Evolutionary conservation across 2,888 invertebrate genomes (phyloP).

Genomic region (Cylindroiulus punctatus): DNA sequence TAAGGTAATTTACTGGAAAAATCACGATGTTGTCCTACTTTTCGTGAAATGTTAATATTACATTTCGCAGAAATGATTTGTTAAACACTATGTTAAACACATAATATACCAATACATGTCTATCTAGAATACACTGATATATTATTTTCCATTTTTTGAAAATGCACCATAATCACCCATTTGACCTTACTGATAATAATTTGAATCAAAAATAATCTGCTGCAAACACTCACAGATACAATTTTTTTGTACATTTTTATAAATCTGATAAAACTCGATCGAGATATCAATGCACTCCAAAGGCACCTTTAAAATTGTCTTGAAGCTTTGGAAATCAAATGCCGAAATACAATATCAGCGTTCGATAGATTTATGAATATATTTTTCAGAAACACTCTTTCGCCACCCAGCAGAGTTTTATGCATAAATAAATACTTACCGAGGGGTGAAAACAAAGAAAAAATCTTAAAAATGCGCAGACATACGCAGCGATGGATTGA

Average conservation of each 20-base stretch:
- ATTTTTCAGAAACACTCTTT: neutral
- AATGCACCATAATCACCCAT: neutral
- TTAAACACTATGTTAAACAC: too few relatives aligned
- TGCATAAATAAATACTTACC: constrained; percentile 19
- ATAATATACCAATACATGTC: too few relatives aligned
- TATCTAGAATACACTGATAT: too few relatives aligned
- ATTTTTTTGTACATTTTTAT: neutral
- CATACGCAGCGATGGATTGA: neutral
- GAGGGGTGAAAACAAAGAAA: constrained; percentile 13
- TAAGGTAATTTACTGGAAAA: too few relatives aligned
- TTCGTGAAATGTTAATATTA: too few relatives aligned
- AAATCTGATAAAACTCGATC: constrained; percentile 24
- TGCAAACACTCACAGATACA: constrained; percentile 4
- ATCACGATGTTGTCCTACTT: too few relatives aligned
- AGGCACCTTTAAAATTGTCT: constrained; percentile 26
- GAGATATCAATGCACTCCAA: constrained; percentile 32
- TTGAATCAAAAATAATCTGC: neutral
- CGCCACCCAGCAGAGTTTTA: neutral
- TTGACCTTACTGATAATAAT: constrained; percentile 23
- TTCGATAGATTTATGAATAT: constrained; percentile 32
- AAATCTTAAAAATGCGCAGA: neutral
- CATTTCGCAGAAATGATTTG: too few relatives aligned
- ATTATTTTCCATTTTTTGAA: too few relatives aligned
- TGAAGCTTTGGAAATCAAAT: neutral
- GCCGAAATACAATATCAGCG: neutral